These are phyloP conservation scores for Phragmatobia fuliginosa DNA, from an alignment of 2,888 invertebrate genomes.

Conservation along the genomic window DNA sequence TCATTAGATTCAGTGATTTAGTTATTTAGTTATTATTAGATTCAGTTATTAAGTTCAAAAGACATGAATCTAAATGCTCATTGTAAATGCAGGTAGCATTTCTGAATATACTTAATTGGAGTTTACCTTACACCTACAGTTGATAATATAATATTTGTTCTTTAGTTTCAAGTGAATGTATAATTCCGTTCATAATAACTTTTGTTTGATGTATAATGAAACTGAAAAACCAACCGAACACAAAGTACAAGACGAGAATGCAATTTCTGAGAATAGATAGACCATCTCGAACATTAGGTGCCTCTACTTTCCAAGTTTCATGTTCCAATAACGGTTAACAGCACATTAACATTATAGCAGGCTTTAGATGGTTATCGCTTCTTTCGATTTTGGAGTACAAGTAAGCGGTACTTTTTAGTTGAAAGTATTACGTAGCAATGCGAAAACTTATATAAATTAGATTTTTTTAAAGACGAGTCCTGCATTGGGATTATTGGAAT, in stretches of 20 bases:
- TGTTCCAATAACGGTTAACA: slow-evolving; percentile 34
- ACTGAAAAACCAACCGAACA: slow-evolving; percentile 33
- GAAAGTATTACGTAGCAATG: slow-evolving; percentile 2
- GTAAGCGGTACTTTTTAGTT: slow-evolving; percentile 17
- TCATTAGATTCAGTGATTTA: too few relatives aligned
- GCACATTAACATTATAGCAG: slow-evolving; percentile 30
- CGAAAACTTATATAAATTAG: background rate
- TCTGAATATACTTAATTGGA: background rate
- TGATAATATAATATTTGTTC: background rate
- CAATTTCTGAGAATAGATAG: slow-evolving; percentile 41
- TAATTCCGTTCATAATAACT: slow-evolving; percentile 24
- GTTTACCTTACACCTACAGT: background rate
- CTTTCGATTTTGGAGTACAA: slow-evolving; percentile 9
- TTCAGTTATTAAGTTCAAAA: too few relatives aligned
- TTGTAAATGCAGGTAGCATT: background rate
- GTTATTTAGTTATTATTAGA: too few relatives aligned
- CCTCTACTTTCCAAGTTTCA: slow-evolving; percentile 30
- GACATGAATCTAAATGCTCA: too few relatives aligned
- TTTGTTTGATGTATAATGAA: slow-evolving; percentile 27
- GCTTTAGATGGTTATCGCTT: slow-evolving; percentile 25
- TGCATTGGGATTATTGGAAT: too few relatives aligned
- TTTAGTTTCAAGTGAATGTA: slow-evolving; percentile 12
- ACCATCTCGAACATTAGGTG: slow-evolving; percentile 30
- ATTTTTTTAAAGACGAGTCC: too few relatives aligned
- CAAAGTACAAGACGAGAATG: slow-evolving; percentile 23